A percentile compares a stretch with the other conserved stretches of the same genome.
Evolutionary conservation across 2,888 invertebrate genomes (phyloP).

Genomic region (Auanema sp.): DNA sequence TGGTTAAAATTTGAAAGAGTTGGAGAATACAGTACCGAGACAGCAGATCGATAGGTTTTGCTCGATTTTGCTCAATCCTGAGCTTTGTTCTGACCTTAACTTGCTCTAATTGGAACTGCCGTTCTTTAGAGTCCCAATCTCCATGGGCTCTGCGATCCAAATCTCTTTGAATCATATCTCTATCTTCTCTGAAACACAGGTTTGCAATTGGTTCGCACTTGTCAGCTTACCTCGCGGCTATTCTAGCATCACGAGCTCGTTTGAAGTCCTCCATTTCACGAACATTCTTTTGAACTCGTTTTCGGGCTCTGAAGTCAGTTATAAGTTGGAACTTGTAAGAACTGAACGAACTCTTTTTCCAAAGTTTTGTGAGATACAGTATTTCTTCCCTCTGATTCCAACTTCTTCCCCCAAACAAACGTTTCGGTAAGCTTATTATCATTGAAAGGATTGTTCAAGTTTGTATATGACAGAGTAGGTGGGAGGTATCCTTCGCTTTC

Average conservation of each 20-base stretch:
- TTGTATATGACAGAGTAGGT: conserved; percentile 80
- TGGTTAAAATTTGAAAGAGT: neutral
- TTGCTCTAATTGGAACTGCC: conserved; percentile 95
- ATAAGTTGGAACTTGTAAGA: conserved; percentile 7
- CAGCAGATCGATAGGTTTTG: conserved; percentile 94
- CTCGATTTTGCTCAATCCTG: conserved; percentile 91
- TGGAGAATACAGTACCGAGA: conserved; percentile 80
- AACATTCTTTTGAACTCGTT: conserved; percentile 55
- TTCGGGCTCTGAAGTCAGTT: conserved; percentile 34
- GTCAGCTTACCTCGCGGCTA: conserved; percentile 39
- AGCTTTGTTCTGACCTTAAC: conserved; percentile 86
- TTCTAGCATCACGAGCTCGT: conserved; percentile 74
- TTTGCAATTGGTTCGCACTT: too few species aligned
- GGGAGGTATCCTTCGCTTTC: conserved; percentile 71
- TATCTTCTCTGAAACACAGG: conserved; percentile 58
- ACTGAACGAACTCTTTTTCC: conserved; percentile 44
- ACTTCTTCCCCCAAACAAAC: conserved; percentile 94
- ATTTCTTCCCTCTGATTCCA: conserved; percentile 81
- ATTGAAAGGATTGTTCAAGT: conserved; percentile 97
- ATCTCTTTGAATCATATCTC: conserved; percentile 76
- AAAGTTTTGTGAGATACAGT: conserved; percentile 46
- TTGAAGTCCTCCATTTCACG: conserved; percentile 91
- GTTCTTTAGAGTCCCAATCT: conserved; percentile 94
- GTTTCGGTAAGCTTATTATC: conserved; percentile 91
- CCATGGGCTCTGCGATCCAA: conserved; percentile 87